Evolutionary conservation across 2,797 vertebrate genomes (phyloP), one percentile per base, ranked within the genome.

Genomic region (Macropodus opercularis): DNA sequence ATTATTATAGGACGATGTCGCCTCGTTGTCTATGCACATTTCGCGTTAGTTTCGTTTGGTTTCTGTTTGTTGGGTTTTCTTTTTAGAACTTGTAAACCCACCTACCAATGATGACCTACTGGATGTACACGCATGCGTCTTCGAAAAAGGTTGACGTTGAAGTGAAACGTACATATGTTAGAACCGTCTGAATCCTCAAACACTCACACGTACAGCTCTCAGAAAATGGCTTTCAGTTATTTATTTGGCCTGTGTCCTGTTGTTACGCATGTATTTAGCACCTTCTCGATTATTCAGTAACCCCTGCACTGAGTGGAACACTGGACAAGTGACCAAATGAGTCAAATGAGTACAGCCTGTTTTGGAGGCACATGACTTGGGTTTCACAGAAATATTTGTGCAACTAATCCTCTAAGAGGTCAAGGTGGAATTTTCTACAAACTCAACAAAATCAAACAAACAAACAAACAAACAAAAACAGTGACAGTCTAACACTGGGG

Each of bases 341-440:
- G 57, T 56, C 58, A 87, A 81, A 85, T 85, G 60, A 76, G 73
- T 57, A 61, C 47, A 38, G 42, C 56, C 68, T 61, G 38, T 47
- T 40, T 11, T 8, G 11, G 14, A 34, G 36, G 21, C 44, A 72
- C 29, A 34, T 64, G 59, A 64, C 63, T 69, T 55, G 55, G 26
- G 26, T 71, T 72, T 79, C 42, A 62, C 39, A 38, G 53, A 60
- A 65, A 63, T 46, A 74, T 85, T 77, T 80, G 77, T 80, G 75
- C 70, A 55, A 63, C 65, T 82, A 87, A 86, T 82, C 77, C 73
- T 77, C 49, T 41, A 32, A 60, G 59, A 79, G 59, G 75, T 82
- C 72, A 84, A 70, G 66, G 75, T n/a, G 54, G 50, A 61, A 68
- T 79, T 85, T 88, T 77, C 69, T 71, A 66, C 75, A 76, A n/a